phyloP scores from a whole-genome alignment of 2,797 vertebrate species.

The Coluber constrictor region DNA sequence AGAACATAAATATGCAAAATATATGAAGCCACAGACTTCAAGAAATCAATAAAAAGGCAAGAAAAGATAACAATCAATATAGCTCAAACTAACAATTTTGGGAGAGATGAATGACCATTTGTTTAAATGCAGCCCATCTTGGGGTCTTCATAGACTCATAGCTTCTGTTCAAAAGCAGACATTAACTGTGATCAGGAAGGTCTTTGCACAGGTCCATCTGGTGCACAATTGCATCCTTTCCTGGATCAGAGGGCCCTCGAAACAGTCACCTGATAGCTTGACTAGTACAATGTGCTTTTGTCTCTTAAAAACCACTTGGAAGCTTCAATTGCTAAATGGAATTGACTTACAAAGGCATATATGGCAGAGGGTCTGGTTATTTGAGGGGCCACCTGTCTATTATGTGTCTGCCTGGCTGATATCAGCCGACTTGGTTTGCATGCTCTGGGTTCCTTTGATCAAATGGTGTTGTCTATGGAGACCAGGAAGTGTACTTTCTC shows the following conservation, averaged over 20 bases:
- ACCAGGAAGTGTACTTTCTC: neutral
- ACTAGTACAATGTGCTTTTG: neutral
- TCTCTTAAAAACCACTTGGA: neutral
- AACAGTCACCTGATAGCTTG: neutral
- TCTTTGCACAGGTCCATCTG: neutral
- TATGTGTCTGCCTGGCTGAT: neutral
- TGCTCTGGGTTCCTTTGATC: neutral
- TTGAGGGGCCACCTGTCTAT: neutral
- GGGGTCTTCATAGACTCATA: neutral
- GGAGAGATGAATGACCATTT: neutral
- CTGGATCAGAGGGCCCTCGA: neutral
- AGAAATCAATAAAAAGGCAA: constrained; percentile 19
- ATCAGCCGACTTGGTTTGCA: neutral
- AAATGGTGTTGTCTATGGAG: neutral
- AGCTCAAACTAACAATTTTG: neutral
- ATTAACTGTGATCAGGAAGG: neutral
- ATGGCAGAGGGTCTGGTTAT: neutral
- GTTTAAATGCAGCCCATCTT: neutral
- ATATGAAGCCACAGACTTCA: constrained; percentile 25
- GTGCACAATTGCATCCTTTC: neutral
- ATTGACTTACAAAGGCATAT: neutral
- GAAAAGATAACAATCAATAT: neutral
- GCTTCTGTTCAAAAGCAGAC: neutral
- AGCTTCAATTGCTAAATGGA: neutral
- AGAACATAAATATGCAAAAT: constrained; percentile 43